A percentile compares a stretch with the other conserved stretches of the same genome.
Conservation (phyloP, 2,888 invertebrate genomes). For the Plebejus argus region DNA sequence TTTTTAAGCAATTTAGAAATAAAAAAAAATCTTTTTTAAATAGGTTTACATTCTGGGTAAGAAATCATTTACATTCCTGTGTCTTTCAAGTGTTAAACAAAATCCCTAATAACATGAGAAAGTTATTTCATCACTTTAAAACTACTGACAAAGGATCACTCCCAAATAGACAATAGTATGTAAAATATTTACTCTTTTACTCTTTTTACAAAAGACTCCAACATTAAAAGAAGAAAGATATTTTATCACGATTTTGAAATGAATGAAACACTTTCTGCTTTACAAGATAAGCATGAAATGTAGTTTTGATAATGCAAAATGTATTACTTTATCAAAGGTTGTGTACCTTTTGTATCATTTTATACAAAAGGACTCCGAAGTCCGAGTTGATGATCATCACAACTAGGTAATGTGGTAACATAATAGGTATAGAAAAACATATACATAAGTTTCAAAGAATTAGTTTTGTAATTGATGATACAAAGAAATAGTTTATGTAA, state of each 20-base stretch:
- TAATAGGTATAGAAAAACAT: neutral
- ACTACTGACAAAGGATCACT: neutral
- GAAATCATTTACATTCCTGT: neutral
- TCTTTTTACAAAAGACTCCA: neutral
- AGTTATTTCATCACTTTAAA: neutral
- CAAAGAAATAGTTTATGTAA: neutral
- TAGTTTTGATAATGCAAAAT: neutral
- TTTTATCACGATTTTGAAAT: neutral
- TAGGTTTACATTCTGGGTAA: neutral
- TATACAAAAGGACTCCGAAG: too few species aligned
- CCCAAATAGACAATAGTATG: neutral
- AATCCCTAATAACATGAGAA: neutral
- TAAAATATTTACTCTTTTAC: neutral
- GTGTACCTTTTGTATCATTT: neutral
- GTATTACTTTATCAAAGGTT: neutral
- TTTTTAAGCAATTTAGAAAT: too few species aligned
- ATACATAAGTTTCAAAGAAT: neutral
- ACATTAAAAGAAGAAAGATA: too few species aligned
- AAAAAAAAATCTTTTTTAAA: neutral
- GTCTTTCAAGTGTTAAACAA: neutral
- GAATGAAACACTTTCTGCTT: neutral
- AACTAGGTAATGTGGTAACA: too few species aligned
- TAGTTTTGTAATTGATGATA: neutral
- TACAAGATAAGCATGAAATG: neutral
- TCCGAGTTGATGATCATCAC: too few species aligned